These are phyloP conservation scores for Hydrocynus forskahlii DNA, from an alignment of 2,797 vertebrate genomes.

Conservation along the genomic window DNA sequence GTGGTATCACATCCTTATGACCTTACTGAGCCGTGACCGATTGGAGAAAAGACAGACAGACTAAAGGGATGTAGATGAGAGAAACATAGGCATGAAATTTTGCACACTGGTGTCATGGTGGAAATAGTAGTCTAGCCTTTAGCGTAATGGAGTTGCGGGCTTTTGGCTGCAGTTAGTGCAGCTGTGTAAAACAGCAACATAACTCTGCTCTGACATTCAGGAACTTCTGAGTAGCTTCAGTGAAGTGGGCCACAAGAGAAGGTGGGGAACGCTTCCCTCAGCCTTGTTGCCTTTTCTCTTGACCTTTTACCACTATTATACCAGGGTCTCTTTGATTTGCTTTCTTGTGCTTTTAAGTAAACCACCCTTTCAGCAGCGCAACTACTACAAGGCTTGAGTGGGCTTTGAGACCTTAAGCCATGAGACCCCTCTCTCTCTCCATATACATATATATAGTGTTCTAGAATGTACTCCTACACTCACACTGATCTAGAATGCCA, in stretches of 20 bases:
- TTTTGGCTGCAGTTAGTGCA: background rate
- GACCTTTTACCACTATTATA: slow-evolving; percentile 40
- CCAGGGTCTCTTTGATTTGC: slow-evolving; percentile 32
- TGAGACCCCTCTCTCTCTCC: background rate
- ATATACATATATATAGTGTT: no score
- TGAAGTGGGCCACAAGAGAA: slow-evolving; percentile 1
- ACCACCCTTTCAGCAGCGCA: slow-evolving; percentile 35
- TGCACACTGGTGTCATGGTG: slow-evolving; percentile 3
- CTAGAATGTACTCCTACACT: no score
- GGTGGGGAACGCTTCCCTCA: background rate
- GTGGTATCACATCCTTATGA: slow-evolving; percentile 24
- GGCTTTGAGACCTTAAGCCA: slow-evolving; percentile 22
- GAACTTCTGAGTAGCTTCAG: background rate
- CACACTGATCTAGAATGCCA: no score
- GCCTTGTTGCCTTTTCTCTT: slow-evolving; percentile 40
- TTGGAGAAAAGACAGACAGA: slow-evolving; percentile 57
- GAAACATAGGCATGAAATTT: background rate
- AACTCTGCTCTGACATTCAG: background rate
- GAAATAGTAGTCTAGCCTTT: slow-evolving; percentile 1
- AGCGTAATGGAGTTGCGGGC: background rate
- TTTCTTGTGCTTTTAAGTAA: slow-evolving; percentile 38
- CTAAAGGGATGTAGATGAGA: slow-evolving; percentile 23
- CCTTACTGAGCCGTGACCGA: slow-evolving; percentile 20
- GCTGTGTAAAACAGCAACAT: background rate
- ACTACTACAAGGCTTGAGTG: slow-evolving; percentile 36